Percentiles rank a stretch among this genome's conserved stretches.
Evolutionary conservation across 2,113 vertebrate species (phyloP).

Genomic region (Okapia johnstoni): DNA sequence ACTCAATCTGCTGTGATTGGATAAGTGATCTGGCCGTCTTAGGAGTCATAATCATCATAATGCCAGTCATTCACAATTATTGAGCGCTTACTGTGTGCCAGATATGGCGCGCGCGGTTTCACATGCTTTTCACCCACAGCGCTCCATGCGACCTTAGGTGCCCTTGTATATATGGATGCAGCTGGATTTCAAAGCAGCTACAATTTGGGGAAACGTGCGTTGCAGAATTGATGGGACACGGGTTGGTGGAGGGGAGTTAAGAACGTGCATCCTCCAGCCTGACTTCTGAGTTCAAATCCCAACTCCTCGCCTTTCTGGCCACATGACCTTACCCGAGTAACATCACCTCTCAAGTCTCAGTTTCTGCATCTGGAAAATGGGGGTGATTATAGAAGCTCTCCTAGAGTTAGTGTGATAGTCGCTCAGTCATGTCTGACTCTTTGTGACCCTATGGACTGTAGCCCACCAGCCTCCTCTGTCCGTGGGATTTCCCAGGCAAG

Average conservation of each 20-base stretch:
- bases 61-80: background rate
- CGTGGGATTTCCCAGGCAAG: background rate
- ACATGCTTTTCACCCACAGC: background rate
- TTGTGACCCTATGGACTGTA: background rate
- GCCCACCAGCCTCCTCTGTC: background rate
- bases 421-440: background rate
- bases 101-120: accelerated
- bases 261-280: background rate
- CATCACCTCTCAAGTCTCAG: background rate
- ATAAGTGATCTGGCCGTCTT: background rate
- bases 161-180: background rate
- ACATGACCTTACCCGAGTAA: background rate
- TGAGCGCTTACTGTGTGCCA: background rate
- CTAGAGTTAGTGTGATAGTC: background rate
- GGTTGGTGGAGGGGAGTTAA: background rate
- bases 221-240: accelerated
- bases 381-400: background rate
- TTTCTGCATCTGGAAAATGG: background rate
- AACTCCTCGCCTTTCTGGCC: background rate
- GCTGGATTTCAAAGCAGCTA: background rate
- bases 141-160: accelerated
- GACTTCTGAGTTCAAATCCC: background rate
- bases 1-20: background rate
- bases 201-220: background rate
- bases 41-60: background rate